A percentile compares a stretch with the other conserved stretches of the same genome.
These are phyloP conservation scores for Cheiracanthium punctorium DNA, from an alignment of 2,888 invertebrate genomes.

Conservation along the genomic window DNA sequence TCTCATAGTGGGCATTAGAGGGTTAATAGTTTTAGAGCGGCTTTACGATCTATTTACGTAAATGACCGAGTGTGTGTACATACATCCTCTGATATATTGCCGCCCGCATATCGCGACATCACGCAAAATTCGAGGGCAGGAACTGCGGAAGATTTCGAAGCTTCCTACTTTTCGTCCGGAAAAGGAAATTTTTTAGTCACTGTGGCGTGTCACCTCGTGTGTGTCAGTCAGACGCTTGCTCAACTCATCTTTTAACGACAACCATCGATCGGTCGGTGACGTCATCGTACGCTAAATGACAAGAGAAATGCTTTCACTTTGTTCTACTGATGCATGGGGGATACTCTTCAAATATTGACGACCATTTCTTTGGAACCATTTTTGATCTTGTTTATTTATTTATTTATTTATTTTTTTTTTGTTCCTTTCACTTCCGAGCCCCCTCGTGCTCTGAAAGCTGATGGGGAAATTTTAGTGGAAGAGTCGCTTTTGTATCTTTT, in stretches of 20 bases:
- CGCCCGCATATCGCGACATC: neutral
- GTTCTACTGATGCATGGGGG: neutral
- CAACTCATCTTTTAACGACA: slow-evolving; percentile 14
- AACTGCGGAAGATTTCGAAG: neutral
- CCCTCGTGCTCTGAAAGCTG: neutral
- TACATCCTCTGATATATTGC: too few relatives aligned
- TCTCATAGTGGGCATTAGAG: too few relatives aligned
- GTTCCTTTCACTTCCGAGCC: neutral
- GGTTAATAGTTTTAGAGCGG: too few relatives aligned
- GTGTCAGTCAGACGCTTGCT: neutral
- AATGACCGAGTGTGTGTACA: too few relatives aligned
- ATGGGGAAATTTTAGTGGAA: neutral
- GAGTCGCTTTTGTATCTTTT: neutral
- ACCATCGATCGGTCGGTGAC: slow-evolving; percentile 26
- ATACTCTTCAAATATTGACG: slow-evolving; percentile 50
- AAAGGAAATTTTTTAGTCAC: slow-evolving; percentile 8
- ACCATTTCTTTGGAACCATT: too few relatives aligned
- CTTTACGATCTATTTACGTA: too few relatives aligned
- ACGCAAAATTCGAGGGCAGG: neutral
- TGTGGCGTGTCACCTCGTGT: slow-evolving; percentile 7
- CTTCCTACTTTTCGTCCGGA: neutral
- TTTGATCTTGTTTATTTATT: too few relatives aligned
- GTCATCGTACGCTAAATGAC: neutral
- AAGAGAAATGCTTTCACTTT: slow-evolving; percentile 28
- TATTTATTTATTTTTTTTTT: slow-evolving; percentile 18